Evolutionary conservation across 2,888 invertebrate genomes (phyloP), one percentile per base, ranked within the genome.

Genomic region (Agrochola macilenta): DNA sequence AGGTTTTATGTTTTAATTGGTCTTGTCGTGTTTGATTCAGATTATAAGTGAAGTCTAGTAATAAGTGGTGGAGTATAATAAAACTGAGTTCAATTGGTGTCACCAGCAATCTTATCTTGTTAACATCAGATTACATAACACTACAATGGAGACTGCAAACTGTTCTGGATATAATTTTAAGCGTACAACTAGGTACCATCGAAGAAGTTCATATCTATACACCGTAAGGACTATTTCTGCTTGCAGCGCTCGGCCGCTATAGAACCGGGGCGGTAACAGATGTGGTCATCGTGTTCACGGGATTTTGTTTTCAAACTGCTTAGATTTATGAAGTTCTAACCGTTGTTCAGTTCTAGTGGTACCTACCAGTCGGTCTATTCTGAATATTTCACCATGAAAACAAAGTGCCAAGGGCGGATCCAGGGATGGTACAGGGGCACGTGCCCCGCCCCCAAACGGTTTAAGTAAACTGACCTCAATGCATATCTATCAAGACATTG

Each of bases 51-150:
- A 54, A 61, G 23, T 26, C 9, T 14, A 43, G 7, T 20, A 49
- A 17, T 49, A 49, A 2, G 52, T 7, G 12, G 35, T 30, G 46
- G 0, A 66, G 30, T 81, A 14, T 60, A 64, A 70, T 68, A 78
- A 68, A 54, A 70, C 61, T 1, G 63, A 81, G 73, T 84, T 71
- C 68, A 84, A 83, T 76, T 81, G 83, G 76, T 76, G 81, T 84
- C 84, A 70, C 72, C 23, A 64, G 70, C 73, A 76, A 76, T 84
- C 81, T 83, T 70, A 83, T 80, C 84, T 73, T 68, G 61, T 35
- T 66, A 63, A n/a, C 58, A 74, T 80, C 76, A 78, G 70, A 69
- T 78, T 74, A 52, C 35, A 20, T 83, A 83, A 74, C 46, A 79
- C 54, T 54, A 58, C 58, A 81, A 58, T 68, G 20, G 58, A 72